These are phyloP conservation scores for Bathynomus jamesi DNA, from an alignment of 1,140 invertebrate genomes.

Conservation along the genomic window DNA sequence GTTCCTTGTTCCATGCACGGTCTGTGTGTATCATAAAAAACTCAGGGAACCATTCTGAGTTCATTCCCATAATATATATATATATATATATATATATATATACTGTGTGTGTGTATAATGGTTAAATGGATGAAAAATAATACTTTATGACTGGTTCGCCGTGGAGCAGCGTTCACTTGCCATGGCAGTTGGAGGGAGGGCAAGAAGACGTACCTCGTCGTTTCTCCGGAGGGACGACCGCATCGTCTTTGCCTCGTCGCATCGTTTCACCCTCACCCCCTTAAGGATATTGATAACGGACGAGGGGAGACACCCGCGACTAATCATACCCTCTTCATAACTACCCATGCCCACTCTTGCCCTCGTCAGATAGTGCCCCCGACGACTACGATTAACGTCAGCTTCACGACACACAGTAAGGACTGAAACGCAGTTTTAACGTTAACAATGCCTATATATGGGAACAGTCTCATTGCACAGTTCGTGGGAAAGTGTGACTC, in stretches of 20 bases:
- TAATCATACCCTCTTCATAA: conserved; percentile 24
- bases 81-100: too few species aligned
- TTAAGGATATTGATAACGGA: not conserved
- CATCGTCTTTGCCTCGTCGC: conserved; percentile 32
- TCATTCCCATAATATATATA: too few species aligned
- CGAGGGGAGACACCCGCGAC: not conserved
- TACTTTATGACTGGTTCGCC: too few species aligned
- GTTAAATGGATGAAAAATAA: too few species aligned
- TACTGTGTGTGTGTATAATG: too few species aligned
- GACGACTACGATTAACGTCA: conserved; percentile 27
- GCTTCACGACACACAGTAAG: conserved; percentile 29
- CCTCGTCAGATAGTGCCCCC: conserved; percentile 27
- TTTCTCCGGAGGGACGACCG: conserved; percentile 24
- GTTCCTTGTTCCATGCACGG: too few species aligned
- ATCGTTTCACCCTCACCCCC: not conserved
- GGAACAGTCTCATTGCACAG: not conserved
- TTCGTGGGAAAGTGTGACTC: too few species aligned
- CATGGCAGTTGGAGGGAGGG: conserved; percentile 35
- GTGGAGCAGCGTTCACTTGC: conserved; percentile 27
- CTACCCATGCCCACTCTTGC: conserved; percentile 32
- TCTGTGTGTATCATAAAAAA: too few species aligned
- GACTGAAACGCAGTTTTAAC: not conserved
- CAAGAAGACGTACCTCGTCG: conserved; percentile 24
- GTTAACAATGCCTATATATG: not conserved
- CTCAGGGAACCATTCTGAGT: too few species aligned